phyloP scores from a whole-genome alignment of 2,113 vertebrate genomes.

The Helogale parvula region DNA sequence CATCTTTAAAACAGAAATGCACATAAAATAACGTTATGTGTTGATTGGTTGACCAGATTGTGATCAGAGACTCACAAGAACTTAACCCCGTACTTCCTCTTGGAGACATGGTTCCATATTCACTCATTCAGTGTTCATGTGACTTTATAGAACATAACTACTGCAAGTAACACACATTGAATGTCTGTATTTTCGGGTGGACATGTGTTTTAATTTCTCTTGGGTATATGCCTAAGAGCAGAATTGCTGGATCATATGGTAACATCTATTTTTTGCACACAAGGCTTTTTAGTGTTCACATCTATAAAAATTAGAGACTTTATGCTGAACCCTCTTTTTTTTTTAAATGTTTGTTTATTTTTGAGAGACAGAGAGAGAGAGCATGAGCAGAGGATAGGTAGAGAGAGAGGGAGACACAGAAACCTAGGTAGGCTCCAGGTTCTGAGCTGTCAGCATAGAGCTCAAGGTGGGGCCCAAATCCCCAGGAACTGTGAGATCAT shows the following conservation, averaged over 20 bases:
- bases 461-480: too few species aligned
- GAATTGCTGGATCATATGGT: neutral
- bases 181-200: neutral
- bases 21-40: neutral
- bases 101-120: neutral
- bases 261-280: neutral
- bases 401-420: too few species aligned
- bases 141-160: neutral
- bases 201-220: neutral
- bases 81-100: neutral
- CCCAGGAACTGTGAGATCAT: too few species aligned
- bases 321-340: neutral
- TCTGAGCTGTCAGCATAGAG: too few species aligned
- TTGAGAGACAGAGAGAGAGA: too few species aligned
- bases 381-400: too few species aligned
- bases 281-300: neutral
- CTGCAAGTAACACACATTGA: neutral
- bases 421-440: too few species aligned
- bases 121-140: neutral
- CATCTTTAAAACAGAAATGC: neutral
- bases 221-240: neutral
- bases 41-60: neutral
- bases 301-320: constrained; percentile 4
- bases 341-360: too few species aligned
- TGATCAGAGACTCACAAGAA: neutral